Percentiles rank a stretch among this genome's conserved stretches.
Evolutionary conservation across 2,888 invertebrate genomes (phyloP).

Genomic region (Tigriopus californicus): DNA sequence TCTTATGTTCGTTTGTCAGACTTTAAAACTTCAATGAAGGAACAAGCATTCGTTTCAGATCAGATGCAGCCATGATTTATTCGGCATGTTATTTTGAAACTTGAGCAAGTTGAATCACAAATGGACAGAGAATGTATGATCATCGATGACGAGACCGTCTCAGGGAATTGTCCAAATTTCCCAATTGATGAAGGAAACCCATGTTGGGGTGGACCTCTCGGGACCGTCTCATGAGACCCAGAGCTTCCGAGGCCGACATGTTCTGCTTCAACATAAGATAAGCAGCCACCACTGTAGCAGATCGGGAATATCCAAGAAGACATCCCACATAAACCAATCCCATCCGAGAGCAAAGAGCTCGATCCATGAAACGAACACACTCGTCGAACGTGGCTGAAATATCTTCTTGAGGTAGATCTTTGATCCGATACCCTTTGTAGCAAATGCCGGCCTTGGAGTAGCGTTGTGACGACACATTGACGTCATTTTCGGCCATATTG

Average conservation of each 20-base stretch:
- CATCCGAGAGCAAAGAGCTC: slow-evolving; percentile 28
- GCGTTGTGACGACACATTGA: slow-evolving; percentile 29
- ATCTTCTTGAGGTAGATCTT: slow-evolving; percentile 55
- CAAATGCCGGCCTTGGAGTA: slow-evolving; percentile 55
- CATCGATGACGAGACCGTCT: slow-evolving; percentile 25
- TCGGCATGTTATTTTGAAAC: too few species aligned
- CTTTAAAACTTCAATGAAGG: too few species aligned
- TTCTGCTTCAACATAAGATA: slow-evolving; percentile 30
- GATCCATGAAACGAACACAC: slow-evolving; percentile 61
- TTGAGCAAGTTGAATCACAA: too few species aligned
- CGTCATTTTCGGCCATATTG: slow-evolving; percentile 56
- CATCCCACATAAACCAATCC: slow-evolving; percentile 6
- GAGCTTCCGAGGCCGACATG: slow-evolving; percentile 32
- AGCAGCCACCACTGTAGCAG: slow-evolving; percentile 30
- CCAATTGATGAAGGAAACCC: slow-evolving; percentile 57
- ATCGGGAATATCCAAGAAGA: slow-evolving; percentile 25
- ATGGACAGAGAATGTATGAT: slow-evolving; percentile 4
- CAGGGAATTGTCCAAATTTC: slow-evolving; percentile 34
- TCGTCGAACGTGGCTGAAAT: slow-evolving; percentile 60
- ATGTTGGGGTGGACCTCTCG: slow-evolving; percentile 58
- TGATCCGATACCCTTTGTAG: slow-evolving; percentile 60
- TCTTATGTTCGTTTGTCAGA: too few species aligned
- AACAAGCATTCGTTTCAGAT: too few species aligned
- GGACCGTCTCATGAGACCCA: slow-evolving; percentile 45
- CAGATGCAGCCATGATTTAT: too few species aligned